Conservation (phyloP, 2,888 invertebrate species). For the Hipparchia semele region DNA sequence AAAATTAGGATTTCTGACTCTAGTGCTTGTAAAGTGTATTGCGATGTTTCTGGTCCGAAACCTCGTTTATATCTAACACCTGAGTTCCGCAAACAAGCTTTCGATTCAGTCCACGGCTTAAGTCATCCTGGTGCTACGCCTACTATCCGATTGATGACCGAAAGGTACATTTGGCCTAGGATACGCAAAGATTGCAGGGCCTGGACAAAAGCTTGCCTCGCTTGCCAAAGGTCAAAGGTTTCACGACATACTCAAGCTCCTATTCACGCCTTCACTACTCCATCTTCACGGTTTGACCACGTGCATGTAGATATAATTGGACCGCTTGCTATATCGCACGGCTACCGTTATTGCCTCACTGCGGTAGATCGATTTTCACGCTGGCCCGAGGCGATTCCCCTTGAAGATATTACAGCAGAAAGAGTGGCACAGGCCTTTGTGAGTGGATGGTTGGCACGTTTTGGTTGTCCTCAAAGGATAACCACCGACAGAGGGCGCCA, state of each 20-base stretch:
- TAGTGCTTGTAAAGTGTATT: no score
- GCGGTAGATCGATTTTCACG: conserved; percentile 50
- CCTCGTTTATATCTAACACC: no score
- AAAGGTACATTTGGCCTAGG: conserved; percentile 49
- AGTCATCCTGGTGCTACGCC: conserved; percentile 39
- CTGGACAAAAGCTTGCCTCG: conserved; percentile 46
- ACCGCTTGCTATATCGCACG: conserved; percentile 42
- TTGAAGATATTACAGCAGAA: conserved; percentile 4
- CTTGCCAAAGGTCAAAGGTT: conserved; percentile 53
- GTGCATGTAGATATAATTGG: conserved; percentile 66
- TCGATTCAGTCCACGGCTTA: conserved; percentile 35
- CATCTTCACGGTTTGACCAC: conserved; percentile 47
- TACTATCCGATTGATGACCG: conserved; percentile 44
- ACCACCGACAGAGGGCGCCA: no score
- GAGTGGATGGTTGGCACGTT: no score
- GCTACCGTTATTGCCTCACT: conserved; percentile 53
- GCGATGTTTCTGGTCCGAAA: no score
- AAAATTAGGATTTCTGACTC: no score
- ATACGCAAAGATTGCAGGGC: conserved; percentile 49
- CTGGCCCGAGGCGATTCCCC: conserved; percentile 21
- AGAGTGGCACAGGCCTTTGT: no score
- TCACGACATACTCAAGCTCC: conserved; percentile 46
- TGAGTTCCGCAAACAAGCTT: no score
- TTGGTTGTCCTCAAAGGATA: no score
- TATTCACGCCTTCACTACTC: conserved; percentile 36